A percentile compares a stretch with the other conserved stretches of the same genome.
Evolutionary conservation across 1,140 invertebrate species (phyloP).

Genomic region (Pseudomyrmex cubaensis): DNA sequence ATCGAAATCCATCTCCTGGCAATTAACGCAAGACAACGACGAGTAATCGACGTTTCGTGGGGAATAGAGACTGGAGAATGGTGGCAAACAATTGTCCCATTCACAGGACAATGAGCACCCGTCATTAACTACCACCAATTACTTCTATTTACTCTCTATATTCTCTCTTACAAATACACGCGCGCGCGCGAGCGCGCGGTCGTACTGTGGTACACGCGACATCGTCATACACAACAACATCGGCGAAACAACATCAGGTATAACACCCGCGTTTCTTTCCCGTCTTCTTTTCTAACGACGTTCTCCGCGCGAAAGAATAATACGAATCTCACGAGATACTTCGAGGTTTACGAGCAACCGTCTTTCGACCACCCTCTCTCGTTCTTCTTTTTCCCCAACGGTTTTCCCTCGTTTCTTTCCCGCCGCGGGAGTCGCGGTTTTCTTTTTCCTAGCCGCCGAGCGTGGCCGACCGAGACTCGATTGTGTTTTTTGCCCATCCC

Average conservation of each 20-base stretch:
- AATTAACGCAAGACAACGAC: slow-evolving; percentile 13
- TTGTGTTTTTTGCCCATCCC: slow-evolving; percentile 44
- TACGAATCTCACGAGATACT: slow-evolving; percentile 67
- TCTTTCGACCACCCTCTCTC: not conserved
- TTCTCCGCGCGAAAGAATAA: slow-evolving; percentile 64
- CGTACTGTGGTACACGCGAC: not conserved
- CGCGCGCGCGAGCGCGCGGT: not conserved
- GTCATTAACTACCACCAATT: slow-evolving; percentile 50
- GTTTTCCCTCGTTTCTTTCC: slow-evolving; percentile 22
- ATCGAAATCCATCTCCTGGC: not conserved
- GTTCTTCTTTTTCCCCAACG: not conserved
- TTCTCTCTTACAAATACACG: not conserved
- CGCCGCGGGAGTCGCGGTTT: not conserved
- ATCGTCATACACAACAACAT: not conserved
- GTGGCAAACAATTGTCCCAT: slow-evolving; percentile 5
- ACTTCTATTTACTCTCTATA: slow-evolving; percentile 26
- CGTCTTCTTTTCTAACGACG: slow-evolving; percentile 55
- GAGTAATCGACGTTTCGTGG: slow-evolving; percentile 13
- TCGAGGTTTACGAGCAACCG: slow-evolving; percentile 58
- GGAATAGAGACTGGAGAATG: not conserved
- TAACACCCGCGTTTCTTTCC: slow-evolving; percentile 13
- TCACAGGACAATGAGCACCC: not conserved
- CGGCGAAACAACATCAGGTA: slow-evolving; percentile 1
- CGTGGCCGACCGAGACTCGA: slow-evolving; percentile 54
- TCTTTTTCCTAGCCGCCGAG: not conserved